phyloP scores from a whole-genome alignment of 1,140 invertebrate species.

The Kradibia gibbosae region DNA sequence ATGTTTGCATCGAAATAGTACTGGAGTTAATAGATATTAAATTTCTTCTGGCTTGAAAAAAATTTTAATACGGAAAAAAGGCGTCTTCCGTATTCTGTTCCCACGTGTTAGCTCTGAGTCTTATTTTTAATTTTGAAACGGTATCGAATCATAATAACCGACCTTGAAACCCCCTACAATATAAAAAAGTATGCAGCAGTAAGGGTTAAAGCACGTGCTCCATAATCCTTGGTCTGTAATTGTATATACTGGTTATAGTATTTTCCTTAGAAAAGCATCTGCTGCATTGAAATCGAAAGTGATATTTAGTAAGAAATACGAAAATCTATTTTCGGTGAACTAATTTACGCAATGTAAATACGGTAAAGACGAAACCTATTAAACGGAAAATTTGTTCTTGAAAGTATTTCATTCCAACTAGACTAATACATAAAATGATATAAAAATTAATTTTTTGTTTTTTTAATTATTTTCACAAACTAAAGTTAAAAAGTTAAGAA shows the following conservation, averaged over 20 bases:
- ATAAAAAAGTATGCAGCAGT: not conserved
- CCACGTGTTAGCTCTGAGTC: not conserved
- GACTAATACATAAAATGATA: no score
- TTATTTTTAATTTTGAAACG: not conserved
- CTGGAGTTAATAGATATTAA: not conserved
- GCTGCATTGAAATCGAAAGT: not conserved
- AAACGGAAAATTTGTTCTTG: no score
- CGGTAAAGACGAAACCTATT: no score
- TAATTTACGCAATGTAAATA: no score
- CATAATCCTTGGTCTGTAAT: not conserved
- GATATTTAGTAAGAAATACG: not conserved
- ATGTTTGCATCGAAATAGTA: not conserved
- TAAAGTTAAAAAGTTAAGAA: no score
- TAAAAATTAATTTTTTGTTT: no score
- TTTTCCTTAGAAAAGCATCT: conserved; percentile 1
- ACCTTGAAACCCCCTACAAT: conserved; percentile 4
- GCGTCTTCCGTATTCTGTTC: not conserved
- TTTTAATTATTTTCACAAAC: no score
- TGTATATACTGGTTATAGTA: not conserved
- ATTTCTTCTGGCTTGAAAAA: not conserved
- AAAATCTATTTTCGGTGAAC: not conserved
- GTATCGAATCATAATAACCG: not conserved
- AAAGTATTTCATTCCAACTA: no score
- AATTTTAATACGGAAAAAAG: not conserved
- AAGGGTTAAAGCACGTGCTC: conserved; percentile 1